Evolutionary conservation across 2,113 vertebrate genomes (phyloP), one percentile per base, ranked within the genome.

Genomic region (Grus americana): DNA sequence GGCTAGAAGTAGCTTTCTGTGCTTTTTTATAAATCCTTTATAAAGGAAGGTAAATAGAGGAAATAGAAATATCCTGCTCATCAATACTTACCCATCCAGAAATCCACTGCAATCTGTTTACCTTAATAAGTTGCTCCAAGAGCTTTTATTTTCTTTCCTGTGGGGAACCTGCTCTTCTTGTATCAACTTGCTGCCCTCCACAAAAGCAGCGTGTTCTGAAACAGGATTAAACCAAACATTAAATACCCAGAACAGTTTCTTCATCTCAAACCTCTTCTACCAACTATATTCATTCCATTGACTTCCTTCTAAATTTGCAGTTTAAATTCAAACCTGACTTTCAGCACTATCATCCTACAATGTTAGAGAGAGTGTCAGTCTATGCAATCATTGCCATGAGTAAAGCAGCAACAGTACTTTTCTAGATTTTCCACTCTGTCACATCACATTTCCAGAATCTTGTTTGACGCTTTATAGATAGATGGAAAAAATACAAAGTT

Each of bases 61-160:
- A 90, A 93, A 22, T 8, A 85, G 38, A 70, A 90, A 79, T 74
- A 88, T 10, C 72, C 36, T 82, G 44, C 38, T 73, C 24, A 86
- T 58, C 30, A 94, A 90, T 93, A 97, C 97, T 97, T 96, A 97
- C 97, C 94, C 97, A 97, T 97, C 94, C 94, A 97, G 95, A 96
- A 97, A 96, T 93, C 94, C 96, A 94, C 92, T 91, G 95, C 92
- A 96, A 94, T 89, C 92, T 94, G 54, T 96, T 96, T 95, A 96
- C 90, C 93, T 96, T 95, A 95, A 12, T 88, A 95, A 94, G 49
- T 18, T 87, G 91, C 66, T 97, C 87, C 92, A 97, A 92, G 44
- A 47, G 21, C 58, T 87, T 90, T 95, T 92, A 44, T 68, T 79
- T 75, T 40, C 71, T 85, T 92, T 91, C 54, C 49, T 85, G 32